These are phyloP conservation scores for Hipparchia sbordonii DNA, from an alignment of 2,888 invertebrate genomes.

Conservation along the genomic window DNA sequence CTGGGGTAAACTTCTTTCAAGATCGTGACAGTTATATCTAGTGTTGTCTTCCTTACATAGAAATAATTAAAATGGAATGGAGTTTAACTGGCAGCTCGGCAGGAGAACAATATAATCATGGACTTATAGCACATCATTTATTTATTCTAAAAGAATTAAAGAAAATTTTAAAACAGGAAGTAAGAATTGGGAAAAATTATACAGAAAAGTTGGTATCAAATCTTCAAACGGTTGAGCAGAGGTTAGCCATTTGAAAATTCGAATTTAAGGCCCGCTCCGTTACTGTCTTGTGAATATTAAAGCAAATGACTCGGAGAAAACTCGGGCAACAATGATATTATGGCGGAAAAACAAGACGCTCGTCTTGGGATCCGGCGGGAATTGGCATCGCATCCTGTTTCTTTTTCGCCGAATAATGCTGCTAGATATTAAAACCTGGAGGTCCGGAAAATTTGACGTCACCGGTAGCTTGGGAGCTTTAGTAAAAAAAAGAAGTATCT, in stretches of 20 bases:
- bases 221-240: background rate
- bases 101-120: too few species aligned
- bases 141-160: too few species aligned
- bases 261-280: background rate
- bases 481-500: constrained; percentile 47
- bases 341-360: constrained; percentile 73
- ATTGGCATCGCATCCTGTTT: constrained; percentile 64
- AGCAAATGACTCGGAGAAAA: constrained; percentile 41
- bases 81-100: too few species aligned
- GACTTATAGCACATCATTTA: too few species aligned
- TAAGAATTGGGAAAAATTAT: too few species aligned
- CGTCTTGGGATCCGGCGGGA: constrained; percentile 72
- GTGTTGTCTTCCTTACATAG: too few species aligned
- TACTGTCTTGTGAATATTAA: background rate
- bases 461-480: background rate
- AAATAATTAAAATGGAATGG: too few species aligned
- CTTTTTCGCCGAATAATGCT: constrained; percentile 46
- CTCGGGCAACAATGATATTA: constrained; percentile 71
- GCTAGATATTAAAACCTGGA: background rate
- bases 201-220: background rate
- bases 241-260: background rate
- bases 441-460: constrained; percentile 3
- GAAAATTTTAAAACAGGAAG: too few species aligned
- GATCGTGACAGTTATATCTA: too few species aligned
- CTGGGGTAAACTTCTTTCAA: too few species aligned